These are phyloP conservation scores for Pseudorhombus dupliciocellatus DNA, from an alignment of 2,113 vertebrate genomes.

Conservation along the genomic window DNA sequence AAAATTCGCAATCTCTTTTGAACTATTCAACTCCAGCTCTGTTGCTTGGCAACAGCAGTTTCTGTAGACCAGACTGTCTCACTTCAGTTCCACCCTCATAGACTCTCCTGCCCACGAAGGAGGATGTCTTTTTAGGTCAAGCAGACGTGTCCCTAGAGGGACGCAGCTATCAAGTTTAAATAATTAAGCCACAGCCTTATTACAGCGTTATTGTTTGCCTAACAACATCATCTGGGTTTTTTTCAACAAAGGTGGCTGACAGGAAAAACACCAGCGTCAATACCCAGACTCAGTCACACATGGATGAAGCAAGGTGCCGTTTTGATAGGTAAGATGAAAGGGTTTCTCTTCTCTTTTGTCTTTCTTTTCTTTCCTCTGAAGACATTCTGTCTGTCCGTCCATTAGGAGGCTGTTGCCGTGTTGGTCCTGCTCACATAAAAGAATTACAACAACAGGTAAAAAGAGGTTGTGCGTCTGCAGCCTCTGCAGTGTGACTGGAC, in stretches of 20 bases:
- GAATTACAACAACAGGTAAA: conserved; percentile 65
- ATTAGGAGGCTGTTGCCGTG: conserved; percentile 83
- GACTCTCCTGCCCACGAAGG: no score
- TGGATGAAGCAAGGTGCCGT: conserved; percentile 81
- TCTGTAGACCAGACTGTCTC: no score
- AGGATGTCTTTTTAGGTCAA: no score
- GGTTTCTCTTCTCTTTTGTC: not conserved
- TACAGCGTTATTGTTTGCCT: not conserved
- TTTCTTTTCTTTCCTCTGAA: not conserved
- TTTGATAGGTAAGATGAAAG: conserved; percentile 78
- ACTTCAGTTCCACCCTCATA: no score
- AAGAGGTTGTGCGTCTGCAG: conserved; percentile 3
- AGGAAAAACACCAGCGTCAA: conserved; percentile 21
- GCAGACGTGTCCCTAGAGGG: no score
- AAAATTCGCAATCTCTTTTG: no score
- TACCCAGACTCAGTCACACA: conserved; percentile 58
- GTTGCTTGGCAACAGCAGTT: no score
- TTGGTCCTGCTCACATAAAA: conserved; percentile 73
- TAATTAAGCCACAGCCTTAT: no score
- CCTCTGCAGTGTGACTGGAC: conserved; percentile 1
- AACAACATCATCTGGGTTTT: not conserved
- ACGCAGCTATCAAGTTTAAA: no score
- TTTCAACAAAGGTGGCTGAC: conserved; percentile 72
- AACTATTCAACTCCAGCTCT: no score
- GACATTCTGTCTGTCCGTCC: conserved; percentile 3